These are phyloP conservation scores for Orchesellides sinensis DNA, from an alignment of 2,888 invertebrate species.

Conservation along the genomic window DNA sequence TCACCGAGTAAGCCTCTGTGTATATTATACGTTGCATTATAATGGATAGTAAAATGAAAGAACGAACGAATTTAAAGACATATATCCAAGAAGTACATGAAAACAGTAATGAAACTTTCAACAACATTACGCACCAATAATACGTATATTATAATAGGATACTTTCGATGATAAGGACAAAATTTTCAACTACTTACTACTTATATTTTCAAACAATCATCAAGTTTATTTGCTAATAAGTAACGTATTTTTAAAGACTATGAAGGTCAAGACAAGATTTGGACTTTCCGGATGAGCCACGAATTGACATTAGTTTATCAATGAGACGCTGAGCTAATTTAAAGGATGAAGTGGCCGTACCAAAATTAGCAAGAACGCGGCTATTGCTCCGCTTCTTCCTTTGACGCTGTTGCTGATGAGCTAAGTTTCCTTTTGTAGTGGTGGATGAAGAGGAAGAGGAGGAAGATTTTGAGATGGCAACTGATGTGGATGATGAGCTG, in stretches of 20 bases:
- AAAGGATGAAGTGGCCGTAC: constrained; percentile 46
- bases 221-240: too few species aligned
- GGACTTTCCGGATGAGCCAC: constrained; percentile 47
- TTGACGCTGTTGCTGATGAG: constrained; percentile 10
- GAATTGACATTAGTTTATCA: constrained; percentile 58
- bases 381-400: constrained; percentile 51
- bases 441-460: constrained; percentile 36
- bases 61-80: too few species aligned
- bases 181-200: too few species aligned
- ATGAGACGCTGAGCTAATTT: constrained; percentile 62
- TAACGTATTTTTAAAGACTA: constrained; percentile 58
- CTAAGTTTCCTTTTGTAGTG: background rate
- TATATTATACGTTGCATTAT: too few species aligned
- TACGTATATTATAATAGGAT: too few species aligned
- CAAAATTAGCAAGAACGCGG: constrained; percentile 26
- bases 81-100: too few species aligned
- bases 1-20: too few species aligned
- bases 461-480: constrained; percentile 28
- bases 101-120: too few species aligned
- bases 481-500: constrained; percentile 35
- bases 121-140: too few species aligned
- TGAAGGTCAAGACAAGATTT: constrained; percentile 65
- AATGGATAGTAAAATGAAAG: too few species aligned
- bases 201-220: too few species aligned
- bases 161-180: too few species aligned